Evolutionary conservation across 1,140 invertebrate species (phyloP), one percentile per base, ranked within the genome.

Genomic region (Monomorium pharaonis): DNA sequence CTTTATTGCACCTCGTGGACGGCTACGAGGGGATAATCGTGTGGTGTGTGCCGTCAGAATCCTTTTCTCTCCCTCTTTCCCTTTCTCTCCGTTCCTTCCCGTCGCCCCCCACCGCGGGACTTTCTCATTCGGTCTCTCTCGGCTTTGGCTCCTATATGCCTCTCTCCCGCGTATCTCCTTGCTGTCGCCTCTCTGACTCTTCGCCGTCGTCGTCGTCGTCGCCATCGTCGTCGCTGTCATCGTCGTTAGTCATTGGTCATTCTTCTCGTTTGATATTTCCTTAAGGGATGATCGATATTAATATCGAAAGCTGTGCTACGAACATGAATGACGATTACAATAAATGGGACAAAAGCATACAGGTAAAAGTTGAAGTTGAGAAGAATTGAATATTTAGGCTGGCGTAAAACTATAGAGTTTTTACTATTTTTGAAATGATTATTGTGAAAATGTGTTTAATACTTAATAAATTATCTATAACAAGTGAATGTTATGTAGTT

Each of bases 1-100:
- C 85, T 89, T 84, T 88, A 89, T 77, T 84, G 86, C 84, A 65
- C 62, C 69, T 75, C 76, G 67, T 62, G 84, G 69, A 58, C 58
- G 47, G 37, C 78, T 72, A 81, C 81, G 81, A 84, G 81, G 56
- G 72, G 70, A 84, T 81, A 81, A 81, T 81, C 78, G 86, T 85
- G 85, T 58, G 78, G 85, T 85, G 49, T 51, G 49, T 51, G 87
- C 88, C 78, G 54, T 51, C 62, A 54, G 37, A 76, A 49, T 65
- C 56, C 24, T 76, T 56, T 77, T n/a, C 74, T 44, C 30, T 16
- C 21, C 42, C 24, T 27, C 51, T 6, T 47, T 24, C 42, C 10
- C 24, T 21, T 9, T n/a, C 21, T 51, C 24, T 27, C 51, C 10
- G 44, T 24, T 49, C 10, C 24, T 21, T 9, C 54, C 42, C 44